Evolutionary conservation across 30 jellyfish, hydroid and myxozoan species (phyloP), one percentile per base, ranked within the genome.

Genomic region (Chrysaora quinquecirrha): DNA sequence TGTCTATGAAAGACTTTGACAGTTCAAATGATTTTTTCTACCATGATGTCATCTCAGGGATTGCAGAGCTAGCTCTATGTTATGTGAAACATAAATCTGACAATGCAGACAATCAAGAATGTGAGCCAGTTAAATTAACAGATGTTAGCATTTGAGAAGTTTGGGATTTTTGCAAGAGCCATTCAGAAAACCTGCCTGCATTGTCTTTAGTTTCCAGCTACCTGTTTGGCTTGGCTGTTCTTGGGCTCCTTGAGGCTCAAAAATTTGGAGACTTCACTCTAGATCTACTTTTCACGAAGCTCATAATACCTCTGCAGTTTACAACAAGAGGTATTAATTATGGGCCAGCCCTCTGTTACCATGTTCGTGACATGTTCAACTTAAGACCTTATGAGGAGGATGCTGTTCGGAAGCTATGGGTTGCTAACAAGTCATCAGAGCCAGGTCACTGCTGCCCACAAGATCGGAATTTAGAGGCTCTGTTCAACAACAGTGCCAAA

Each of bases 361-460:
- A n/a, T n/a, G n/a, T n/a, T n/a, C n/a, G n/a, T n/a, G n/a, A n/a
- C 32, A 60, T 77, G 89, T 48, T 18, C 23, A 67, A n/a, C 11
- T 18, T 64, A 25, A 56, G 89, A 77, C 63, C 71, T 20, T 49
- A n/a, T 34, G 69, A 62, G 35, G 20, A 64, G 24, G 34, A 35
- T n/a, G 71, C 89, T 34, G 30, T 77, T 1, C 30, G 32, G 22
- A 64, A 23, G n/a, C 30, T 77, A 54, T 77, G 89, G 80, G 80
- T 77, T 16, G 48, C 80, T 0, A 77, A 77, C 35, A 61, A 77
- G 70, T 77, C 80, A 35, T 21, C 68, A 6, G 32, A 35, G 11
- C 89, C 89, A 32, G 89, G 89, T 35, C 89, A 78, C 43, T 63
- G 89, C 58, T 6, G 58, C 22, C 89, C 81, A 27, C 89, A 62